Base-by-base conservation (phyloP, 2,888 invertebrate genomes). In the Sminthurinus aureus region DNA sequence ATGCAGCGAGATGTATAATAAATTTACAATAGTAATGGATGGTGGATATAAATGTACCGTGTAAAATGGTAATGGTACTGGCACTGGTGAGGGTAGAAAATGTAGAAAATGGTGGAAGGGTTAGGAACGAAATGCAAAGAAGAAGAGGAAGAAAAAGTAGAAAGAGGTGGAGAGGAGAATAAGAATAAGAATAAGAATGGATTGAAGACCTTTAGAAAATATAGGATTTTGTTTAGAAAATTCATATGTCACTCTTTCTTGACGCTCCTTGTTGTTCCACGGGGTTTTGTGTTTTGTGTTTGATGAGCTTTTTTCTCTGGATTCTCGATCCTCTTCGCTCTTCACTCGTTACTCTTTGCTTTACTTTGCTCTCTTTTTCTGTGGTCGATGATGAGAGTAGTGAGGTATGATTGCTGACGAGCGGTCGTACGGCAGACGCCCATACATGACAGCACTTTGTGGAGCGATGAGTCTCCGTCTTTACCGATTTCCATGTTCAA, bases 371-470 rank as follows among this genome's bases (percentile, higher is more conserved):
- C 71, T 71, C n/a, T 71, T 12, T 12, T 20, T 75, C 12, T 13
- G 51, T n/a, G 75, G 52, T 66, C 66, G 79, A 79, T 38, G 66
- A 66, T 38, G 79, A 64, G 64, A 26, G 66, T 78, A 22, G n/a
- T 52, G 74, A 81, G 26, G 81, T n/a, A 15, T 81, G 71, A 73
- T 66, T 81, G 81, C 64, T 81, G 81, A 81, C 81, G 81, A 81
- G 81, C 81, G 81, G 74, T 81, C 64, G 81, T 74, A 74, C 74
- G 81, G 81, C 81, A 81, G 81, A 81, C 81, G 81, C 81, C 81
- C 81, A 75, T 81, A 81, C 81, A 81, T 81, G 81, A 74, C 81
- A 81, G 81, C 74, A 81, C 81, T 81, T 81, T 81, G 74, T 81
- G 81, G 64, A 74, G 24, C 71, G 71, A 71, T 80, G 79, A 71